Base-by-base conservation (phyloP, 2,113 vertebrate genomes). In the Cyanocitta stelleri region DNA sequence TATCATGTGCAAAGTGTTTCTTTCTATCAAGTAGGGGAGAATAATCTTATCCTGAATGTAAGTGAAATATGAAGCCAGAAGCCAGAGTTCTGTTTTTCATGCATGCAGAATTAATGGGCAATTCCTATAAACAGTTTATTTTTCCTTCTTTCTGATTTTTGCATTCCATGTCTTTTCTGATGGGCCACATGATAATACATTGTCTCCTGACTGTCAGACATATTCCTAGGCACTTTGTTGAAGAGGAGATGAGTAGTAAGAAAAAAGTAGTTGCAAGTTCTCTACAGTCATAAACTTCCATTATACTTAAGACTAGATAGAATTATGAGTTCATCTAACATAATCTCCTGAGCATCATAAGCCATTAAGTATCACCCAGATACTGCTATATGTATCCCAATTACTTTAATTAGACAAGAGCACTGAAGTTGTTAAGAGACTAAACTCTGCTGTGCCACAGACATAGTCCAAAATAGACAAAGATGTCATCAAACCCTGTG, bases 351-450 rank as follows among this genome's bases (percentile, higher is more conserved):
- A 91, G 85, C 67, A 96, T 83, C 66, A 85, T 35, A 89, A 89
- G 11, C 77, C 78, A 95, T 83, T 91, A 93, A 85, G 62, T 67
- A 87, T 80, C 93, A 93, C 81, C 77, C 77, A 93, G 71, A 87
- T 89, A 79, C 18, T 91, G 69, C 81, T 94, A 73, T 37, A 62
- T 82, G 43, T 74, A 94, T 77, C n/a, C 94, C 81, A 96, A 93
- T 94, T 94, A 96, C 71, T 91, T 91, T 85, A 96, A 95, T 96
- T 94, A 94, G 69, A 76, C 41, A 85, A 95, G 78, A 89, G 63
- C n/a, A 79, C 87, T 96, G 96, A 62, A 93, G 54, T 93, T 3
- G 0, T 79, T 54, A 87, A 59, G 77, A 85, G 49, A 91, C n/a
- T 76, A 77, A 94, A 82, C 48, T 56, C 39, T 30, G 51, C 26